Base-by-base conservation (phyloP, 64 coral and sea anemone species). In the Montipora capricornis region DNA sequence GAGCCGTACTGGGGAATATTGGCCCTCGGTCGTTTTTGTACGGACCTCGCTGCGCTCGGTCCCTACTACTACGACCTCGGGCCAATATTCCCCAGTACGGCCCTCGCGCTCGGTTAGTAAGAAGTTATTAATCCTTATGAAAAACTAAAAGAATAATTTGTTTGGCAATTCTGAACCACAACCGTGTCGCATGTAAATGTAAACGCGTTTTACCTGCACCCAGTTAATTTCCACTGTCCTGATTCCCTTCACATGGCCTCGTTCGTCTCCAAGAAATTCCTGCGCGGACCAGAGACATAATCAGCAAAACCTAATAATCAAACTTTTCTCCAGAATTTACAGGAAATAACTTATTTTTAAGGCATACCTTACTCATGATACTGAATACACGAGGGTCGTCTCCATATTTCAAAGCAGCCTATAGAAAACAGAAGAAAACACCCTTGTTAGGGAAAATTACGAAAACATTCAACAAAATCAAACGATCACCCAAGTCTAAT, bases 331-430 rank as follows among this genome's bases (percentile, higher is more conserved):
- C 3, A 4, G 61, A 14, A 64, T 37, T 37, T 37, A 37, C 37
- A 67, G 12, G 52, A 55, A 55, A 55, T 10, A 0, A 10, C 13
- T 64, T 64, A 57, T 5, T 6, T 4, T 0, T 8, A 64, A 64
- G 2, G 53, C 89, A 79, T 91, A 95, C 97, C 91, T 98, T 98
- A 45, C 97, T 98, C 97, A 98, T 95, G 6, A 94, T 96, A 64
- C 95, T 98, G 78, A 96, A 98, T 0, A 95, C 87, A 24, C 97
- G 77, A 75, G 97, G 97, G 76, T 98, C 97, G 22, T 83, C 81
- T 69, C 97, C 97, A 76, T 94, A 98, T 73, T 95, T 98, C 29
- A 98, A 64, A 66, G 97, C 91, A 73, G 95, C 97, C 97, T 98
- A 20, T 44, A 17, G 44, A 44, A 29, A 81, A 64, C 13, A 2